These are phyloP conservation scores for Cryptops parisi DNA, from an alignment of 2,888 invertebrate species.

Conservation along the genomic window DNA sequence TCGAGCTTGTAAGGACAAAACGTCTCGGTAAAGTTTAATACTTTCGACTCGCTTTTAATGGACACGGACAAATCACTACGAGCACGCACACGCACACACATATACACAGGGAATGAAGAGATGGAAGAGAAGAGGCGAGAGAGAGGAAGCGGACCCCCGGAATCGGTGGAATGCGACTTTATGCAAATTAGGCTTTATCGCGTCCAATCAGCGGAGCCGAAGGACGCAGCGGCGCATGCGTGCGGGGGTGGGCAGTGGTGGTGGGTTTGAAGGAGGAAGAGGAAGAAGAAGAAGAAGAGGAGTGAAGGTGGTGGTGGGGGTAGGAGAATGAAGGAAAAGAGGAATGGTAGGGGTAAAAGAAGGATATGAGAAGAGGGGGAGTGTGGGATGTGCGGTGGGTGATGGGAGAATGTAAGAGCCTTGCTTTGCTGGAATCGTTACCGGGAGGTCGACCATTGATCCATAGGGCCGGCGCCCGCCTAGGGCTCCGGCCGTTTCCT, in stretches of 20 bases:
- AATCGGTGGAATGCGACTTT: slow-evolving; percentile 8
- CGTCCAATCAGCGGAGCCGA: slow-evolving; percentile 9
- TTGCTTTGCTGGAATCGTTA: background rate
- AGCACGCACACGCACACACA: background rate
- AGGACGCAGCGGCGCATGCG: slow-evolving; percentile 6
- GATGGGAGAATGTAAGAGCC: no score
- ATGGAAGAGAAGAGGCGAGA: no score
- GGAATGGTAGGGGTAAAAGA: no score
- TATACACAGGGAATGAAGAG: no score
- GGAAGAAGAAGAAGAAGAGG: no score
- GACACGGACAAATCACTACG: slow-evolving; percentile 11
- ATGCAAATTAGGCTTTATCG: slow-evolving; percentile 13
- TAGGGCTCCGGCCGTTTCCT: slow-evolving; percentile 9
- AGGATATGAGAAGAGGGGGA: no score
- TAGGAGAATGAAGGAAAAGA: no score
- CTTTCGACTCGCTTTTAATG: background rate
- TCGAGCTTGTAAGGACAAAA: background rate
- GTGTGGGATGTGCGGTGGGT: no score
- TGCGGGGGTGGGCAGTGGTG: slow-evolving; percentile 5
- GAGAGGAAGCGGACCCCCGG: background rate
- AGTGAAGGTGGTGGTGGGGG: no score
- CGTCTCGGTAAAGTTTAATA: background rate
- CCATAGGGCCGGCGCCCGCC: background rate
- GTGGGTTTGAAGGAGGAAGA: background rate
- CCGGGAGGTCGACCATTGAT: slow-evolving; percentile 12